A percentile compares a stretch with the other conserved stretches of the same genome.
These are phyloP conservation scores for Malthinus seriepunctatus DNA, from an alignment of 2,888 invertebrate genomes.

Conservation along the genomic window DNA sequence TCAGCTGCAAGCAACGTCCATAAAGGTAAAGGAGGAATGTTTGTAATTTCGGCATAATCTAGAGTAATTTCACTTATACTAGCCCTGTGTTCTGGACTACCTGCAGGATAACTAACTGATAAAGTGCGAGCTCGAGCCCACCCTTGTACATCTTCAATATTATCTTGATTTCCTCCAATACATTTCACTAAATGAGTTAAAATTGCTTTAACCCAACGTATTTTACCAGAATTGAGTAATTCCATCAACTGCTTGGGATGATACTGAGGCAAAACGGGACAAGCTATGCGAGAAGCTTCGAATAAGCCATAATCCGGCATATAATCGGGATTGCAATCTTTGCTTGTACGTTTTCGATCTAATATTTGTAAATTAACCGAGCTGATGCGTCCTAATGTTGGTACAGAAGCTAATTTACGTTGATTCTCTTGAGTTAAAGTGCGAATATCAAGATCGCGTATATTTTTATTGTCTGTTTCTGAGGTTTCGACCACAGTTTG, in stretches of 20 bases:
- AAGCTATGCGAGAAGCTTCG: conserved; percentile 95
- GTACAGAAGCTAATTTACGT: conserved; percentile 69
- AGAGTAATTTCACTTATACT: conserved; percentile 85
- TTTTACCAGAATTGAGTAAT: conserved; percentile 95
- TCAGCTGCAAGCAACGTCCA: conserved; percentile 97
- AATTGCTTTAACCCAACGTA: conserved; percentile 97
- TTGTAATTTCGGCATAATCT: conserved; percentile 94
- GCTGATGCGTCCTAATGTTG: conserved; percentile 80
- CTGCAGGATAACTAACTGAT: conserved; percentile 83
- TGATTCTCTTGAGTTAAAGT: conserved; percentile 71
- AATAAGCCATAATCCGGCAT: conserved; percentile 95
- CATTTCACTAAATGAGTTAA: conserved; percentile 93
- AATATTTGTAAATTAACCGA: conserved; percentile 82
- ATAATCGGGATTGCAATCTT: conserved; percentile 66
- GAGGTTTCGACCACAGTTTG: conserved; percentile 59
- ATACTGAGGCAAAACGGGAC: conserved; percentile 97
- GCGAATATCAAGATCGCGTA: conserved; percentile 71
- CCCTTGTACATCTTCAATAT: conserved; percentile 60
- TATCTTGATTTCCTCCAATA: conserved; percentile 58
- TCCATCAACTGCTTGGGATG: conserved; percentile 99
- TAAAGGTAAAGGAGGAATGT: conserved; percentile 96
- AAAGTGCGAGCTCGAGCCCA: conserved; percentile 90
- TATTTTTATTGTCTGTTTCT: conserved; percentile 63
- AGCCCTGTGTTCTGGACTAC: conserved; percentile 79
- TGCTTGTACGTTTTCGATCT: conserved; percentile 65